Conservation (phyloP, 2,797 vertebrate genomes). For the Orestias chungarensis region DNA sequence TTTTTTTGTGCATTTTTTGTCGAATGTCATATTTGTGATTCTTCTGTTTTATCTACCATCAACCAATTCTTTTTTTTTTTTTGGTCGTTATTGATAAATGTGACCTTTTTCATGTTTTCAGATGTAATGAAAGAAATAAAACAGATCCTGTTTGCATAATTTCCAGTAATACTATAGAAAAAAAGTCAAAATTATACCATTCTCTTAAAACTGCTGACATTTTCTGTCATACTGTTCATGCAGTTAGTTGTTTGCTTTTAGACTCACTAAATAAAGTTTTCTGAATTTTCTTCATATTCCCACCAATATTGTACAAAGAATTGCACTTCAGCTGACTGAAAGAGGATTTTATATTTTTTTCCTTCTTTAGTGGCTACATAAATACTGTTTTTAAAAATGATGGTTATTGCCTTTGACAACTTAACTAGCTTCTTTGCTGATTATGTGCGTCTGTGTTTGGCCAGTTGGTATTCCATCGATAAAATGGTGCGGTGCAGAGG, state of each 20-base stretch:
- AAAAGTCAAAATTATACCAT: no score
- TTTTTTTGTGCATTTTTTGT: conserved; percentile 14
- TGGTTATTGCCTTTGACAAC: neutral
- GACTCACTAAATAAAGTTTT: no score
- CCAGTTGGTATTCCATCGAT: conserved; percentile 96
- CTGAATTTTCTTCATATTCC: no score
- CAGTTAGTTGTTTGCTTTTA: no score
- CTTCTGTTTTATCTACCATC: neutral
- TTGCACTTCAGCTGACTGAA: no score
- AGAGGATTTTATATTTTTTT: no score
- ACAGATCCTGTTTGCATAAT: neutral
- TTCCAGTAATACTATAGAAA: neutral
- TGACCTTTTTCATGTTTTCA: neutral
- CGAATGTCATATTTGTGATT: neutral
- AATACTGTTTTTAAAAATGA: no score
- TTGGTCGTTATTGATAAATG: neutral
- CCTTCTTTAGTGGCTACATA: no score
- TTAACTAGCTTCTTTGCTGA: conserved; percentile 7
- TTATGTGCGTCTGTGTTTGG: conserved; percentile 14
- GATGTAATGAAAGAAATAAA: neutral
- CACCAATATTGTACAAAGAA: no score
- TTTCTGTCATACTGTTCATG: neutral
- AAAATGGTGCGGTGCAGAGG: conserved; percentile 97
- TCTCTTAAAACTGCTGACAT: no score
- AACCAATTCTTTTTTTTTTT: neutral